Percentiles rank a stretch among this genome's conserved stretches.
Evolutionary conservation across 2,888 invertebrate genomes (phyloP).

Genomic region (Polyommatus icarus): DNA sequence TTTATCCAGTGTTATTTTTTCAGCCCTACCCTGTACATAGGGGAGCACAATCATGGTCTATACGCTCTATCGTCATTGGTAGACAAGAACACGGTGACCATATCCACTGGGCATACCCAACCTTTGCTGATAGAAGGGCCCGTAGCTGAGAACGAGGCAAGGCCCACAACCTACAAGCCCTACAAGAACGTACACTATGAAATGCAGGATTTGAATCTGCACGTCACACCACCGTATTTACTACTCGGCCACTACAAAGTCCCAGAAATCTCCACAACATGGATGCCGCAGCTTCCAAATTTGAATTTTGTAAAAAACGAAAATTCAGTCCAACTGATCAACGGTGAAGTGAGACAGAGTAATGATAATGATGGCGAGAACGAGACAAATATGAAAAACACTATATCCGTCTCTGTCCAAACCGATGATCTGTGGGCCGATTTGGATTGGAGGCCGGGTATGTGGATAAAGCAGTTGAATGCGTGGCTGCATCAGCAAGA

Average conservation of each 20-base stretch:
- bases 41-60: slow-evolving; percentile 90
- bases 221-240: slow-evolving; percentile 70
- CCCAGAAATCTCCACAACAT: slow-evolving; percentile 80
- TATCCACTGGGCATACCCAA: slow-evolving; percentile 85
- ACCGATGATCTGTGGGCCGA: slow-evolving; percentile 79
- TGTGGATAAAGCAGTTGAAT: slow-evolving; percentile 71
- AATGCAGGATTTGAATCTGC: slow-evolving; percentile 66
- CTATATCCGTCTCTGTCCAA: slow-evolving; percentile 78
- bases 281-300: slow-evolving; percentile 68
- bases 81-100: slow-evolving; percentile 93
- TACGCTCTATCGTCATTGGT: slow-evolving; percentile 96
- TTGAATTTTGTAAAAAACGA: slow-evolving; percentile 55
- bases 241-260: slow-evolving; percentile 86
- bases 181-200: slow-evolving; percentile 74
- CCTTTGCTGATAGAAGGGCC: slow-evolving; percentile 89
- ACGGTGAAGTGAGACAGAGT: slow-evolving; percentile 63
- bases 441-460: slow-evolving; percentile 59
- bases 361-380: slow-evolving; percentile 65
- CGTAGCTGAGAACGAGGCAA: slow-evolving; percentile 49
- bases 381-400: slow-evolving; percentile 68
- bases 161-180: slow-evolving; percentile 68
- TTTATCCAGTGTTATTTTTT: slow-evolving; percentile 44
- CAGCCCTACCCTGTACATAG: slow-evolving; percentile 95
- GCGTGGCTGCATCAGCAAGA: slow-evolving; percentile 88
- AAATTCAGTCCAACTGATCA: slow-evolving; percentile 61